A percentile compares a stretch with the other conserved stretches of the same genome.
phyloP scores from a whole-genome alignment of 2,888 invertebrate species.

The Noctua fimbriata region DNA sequence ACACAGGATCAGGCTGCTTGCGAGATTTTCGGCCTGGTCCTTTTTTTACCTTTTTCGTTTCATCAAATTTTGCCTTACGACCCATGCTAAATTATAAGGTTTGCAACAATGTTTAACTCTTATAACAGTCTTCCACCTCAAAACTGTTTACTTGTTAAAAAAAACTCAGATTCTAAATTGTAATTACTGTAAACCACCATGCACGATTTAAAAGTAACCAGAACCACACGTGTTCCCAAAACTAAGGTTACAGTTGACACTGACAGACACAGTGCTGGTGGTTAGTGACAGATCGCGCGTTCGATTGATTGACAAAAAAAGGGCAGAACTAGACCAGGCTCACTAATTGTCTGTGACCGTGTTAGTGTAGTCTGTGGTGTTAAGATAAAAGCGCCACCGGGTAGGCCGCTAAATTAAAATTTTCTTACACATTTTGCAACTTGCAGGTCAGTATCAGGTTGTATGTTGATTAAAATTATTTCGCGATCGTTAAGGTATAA shows the following conservation, averaged over 20 bases:
- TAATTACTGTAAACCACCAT: conserved; percentile 9
- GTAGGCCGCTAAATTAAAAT: not conserved
- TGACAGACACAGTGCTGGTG: not conserved
- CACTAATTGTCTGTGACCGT: too few relatives aligned
- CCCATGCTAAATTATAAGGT: conserved; percentile 92
- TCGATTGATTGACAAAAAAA: not conserved
- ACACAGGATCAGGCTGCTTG: conserved; percentile 95
- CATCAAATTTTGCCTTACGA: conserved; percentile 95
- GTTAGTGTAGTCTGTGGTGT: too few relatives aligned
- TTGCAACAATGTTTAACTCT: not conserved
- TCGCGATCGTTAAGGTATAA: too few relatives aligned
- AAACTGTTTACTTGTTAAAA: conserved; percentile 2
- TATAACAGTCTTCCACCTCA: conserved; percentile 1
- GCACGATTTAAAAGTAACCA: conserved; percentile 37
- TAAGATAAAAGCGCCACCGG: too few relatives aligned
- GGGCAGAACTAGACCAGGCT: not conserved
- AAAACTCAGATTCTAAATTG: not conserved
- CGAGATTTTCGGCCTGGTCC: conserved; percentile 96
- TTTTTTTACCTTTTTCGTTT: conserved; percentile 92
- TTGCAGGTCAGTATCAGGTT: too few relatives aligned
- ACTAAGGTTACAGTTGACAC: conserved; percentile 34
- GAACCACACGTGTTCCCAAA: conserved; percentile 53
- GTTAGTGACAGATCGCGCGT: not conserved
- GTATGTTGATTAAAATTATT: too few relatives aligned
- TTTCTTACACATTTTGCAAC: not conserved